These are phyloP conservation scores for Schizotus pectinicornis DNA, from an alignment of 2,888 invertebrate genomes.

Conservation along the genomic window DNA sequence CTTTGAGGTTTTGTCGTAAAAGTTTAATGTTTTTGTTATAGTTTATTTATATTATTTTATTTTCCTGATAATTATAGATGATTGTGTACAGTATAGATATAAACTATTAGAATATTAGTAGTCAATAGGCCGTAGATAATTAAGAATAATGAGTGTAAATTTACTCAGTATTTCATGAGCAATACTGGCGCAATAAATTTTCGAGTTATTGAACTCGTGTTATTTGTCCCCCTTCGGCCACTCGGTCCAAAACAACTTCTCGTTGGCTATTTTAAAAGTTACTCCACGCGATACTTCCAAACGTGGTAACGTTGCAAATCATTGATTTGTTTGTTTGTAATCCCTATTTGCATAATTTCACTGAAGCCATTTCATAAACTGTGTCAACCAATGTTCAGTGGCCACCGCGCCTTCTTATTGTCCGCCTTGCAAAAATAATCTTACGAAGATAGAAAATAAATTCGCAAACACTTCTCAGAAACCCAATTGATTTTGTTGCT, in stretches of 20 bases:
- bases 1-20: slow-evolving; percentile 1
- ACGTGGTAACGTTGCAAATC: no score
- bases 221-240: background rate
- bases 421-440: no score
- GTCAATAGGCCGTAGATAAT: slow-evolving; percentile 33
- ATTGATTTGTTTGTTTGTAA: no score
- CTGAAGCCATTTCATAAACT: no score
- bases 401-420: no score
- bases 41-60: slow-evolving; percentile 50
- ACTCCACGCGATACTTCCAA: no score
- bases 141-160: slow-evolving; percentile 38
- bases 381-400: no score
- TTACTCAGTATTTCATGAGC: slow-evolving; percentile 46
- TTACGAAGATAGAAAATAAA: no score
- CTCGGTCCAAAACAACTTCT: background rate
- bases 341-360: no score
- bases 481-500: no score
- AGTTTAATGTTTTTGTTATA: slow-evolving; percentile 25
- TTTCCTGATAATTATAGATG: slow-evolving; percentile 46
- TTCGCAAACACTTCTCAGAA: no score
- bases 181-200: slow-evolving; percentile 48
- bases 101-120: slow-evolving; percentile 33
- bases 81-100: slow-evolving; percentile 47
- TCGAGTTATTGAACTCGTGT: slow-evolving; percentile 37
- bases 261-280: no score